Evolutionary conservation across 2,113 vertebrate species (phyloP), one percentile per base, ranked within the genome.

Genomic region (Crotalus tigris): DNA sequence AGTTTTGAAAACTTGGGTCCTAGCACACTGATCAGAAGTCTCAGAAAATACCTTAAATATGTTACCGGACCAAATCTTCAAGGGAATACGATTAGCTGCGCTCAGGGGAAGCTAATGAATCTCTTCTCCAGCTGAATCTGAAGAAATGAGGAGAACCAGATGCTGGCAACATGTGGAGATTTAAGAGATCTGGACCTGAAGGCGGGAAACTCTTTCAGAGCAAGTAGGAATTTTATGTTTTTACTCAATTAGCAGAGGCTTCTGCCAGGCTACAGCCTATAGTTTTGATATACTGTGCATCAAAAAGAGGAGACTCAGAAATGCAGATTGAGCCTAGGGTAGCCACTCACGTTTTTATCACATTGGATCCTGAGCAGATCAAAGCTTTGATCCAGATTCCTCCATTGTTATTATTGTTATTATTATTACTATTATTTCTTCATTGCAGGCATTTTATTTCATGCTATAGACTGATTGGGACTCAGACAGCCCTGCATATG

Each of bases 381-480:
- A 94, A 75, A 95, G 69, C 87, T 92, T 93, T 93, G 94, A 75
- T 95, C 95, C 92, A 17, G 55, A 81, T 49, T 90, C 86, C 11
- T 2, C 49, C 39, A 24, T 2, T 23, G 3, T 13, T 54, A 3
- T 54, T 54, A 12, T 12, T 54, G 12, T 15, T 15, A 13, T 54
- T 49, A 49, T 49, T 54, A 29, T 15, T 5, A 54, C 3, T 49
- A 49, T 49, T n/a, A 53, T 59, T 1, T 54, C 57, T 87, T 10
- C 0, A 75, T n/a, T 24, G 3, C 90, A 51, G 46, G 21, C 81
- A 92, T 93, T 64, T 95, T 24, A 95, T 92, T 90, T 94, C 93
- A 95, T 51, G 81, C 92, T 89, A 24, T 8, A 92, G 95, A 96
- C 95, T 95, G 95, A 94, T 69, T 89, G 94, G 61, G 92, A 96